Base-by-base conservation (phyloP, 2,113 vertebrate species). In the Varanus salvator region DNA sequence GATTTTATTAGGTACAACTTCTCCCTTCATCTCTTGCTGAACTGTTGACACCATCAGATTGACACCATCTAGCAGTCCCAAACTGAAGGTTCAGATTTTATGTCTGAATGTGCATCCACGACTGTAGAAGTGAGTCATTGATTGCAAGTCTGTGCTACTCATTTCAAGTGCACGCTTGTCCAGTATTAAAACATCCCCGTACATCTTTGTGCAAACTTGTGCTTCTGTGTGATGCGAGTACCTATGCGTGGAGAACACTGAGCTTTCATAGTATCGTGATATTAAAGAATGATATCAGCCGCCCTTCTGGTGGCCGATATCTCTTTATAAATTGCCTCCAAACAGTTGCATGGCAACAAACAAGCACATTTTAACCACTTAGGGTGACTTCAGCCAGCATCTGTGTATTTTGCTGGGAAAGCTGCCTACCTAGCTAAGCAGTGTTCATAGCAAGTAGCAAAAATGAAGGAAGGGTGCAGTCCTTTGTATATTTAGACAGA, bases 321-420 rank as follows among this genome's bases (percentile, higher is more conserved):
- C 21, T 95, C 91, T 86, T 96, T 95, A 81, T 85, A 85, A 92
- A 93, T 94, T 95, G 93, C 94, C 91, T 95, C 89, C 80, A 88
- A 80, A 76, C 6, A 54, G 95, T 94, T 92, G 93, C 95, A 94
- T 87, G 96, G 95, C 94, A 95, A 94, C 95, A 87, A 95, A 94
- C 94, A 87, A 92, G 74, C n/a, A 44, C 31, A 0, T 69, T 94
- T 81, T 86, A 87, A 94, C 93, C 91, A 50, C 84, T 87, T 90
- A 94, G 14, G 6, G 93, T 57, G 93, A 91, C 95, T 93, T 93
- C 68, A 72, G 52, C 86, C n/a, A 91, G 92, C 94, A 88, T 92
- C 93, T 86, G 38, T 86, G 87, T 0, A 86, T 92, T 92, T 93
- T 92, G 84, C 91, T 8, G 95, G 94, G 93, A 93, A 93, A 93